Conservation (phyloP, 1,140 invertebrate genomes). For the Grapholita molesta region DNA sequence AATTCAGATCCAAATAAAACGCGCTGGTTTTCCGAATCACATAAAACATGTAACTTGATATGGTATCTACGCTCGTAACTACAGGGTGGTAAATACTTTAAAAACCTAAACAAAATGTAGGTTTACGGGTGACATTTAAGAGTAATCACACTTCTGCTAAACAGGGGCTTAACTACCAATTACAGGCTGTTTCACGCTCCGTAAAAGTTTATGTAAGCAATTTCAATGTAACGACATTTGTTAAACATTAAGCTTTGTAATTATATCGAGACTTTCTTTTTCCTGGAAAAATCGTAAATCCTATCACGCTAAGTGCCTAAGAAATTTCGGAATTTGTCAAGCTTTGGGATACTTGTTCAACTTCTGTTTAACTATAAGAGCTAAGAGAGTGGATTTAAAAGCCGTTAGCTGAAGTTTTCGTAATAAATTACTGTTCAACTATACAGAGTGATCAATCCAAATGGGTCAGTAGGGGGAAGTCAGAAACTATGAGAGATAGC, state of each 20-base stretch:
- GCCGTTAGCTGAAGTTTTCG: neutral
- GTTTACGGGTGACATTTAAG: neutral
- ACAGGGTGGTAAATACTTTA: neutral
- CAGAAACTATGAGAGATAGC: too few species aligned
- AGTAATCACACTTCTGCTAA: constrained; percentile 2
- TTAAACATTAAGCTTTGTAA: neutral
- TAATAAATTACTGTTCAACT: neutral
- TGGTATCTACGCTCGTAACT: neutral
- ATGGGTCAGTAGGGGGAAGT: too few species aligned
- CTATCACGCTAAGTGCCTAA: neutral
- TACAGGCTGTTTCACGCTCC: constrained; percentile 1
- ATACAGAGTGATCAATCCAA: too few species aligned
- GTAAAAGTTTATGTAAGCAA: constrained; percentile 3
- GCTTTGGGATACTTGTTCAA: neutral
- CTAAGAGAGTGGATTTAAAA: neutral
- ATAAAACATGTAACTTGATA: neutral
- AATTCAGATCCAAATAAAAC: too few species aligned
- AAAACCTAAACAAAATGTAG: neutral
- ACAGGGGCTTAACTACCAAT: neutral
- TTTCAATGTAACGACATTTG: neutral
- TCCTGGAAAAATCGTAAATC: neutral
- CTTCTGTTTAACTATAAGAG: neutral
- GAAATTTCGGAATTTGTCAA: neutral
- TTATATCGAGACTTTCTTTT: neutral
- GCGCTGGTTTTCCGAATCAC: too few species aligned